Percentiles rank a stretch among this genome's conserved stretches.
Evolutionary conservation across 2,888 invertebrate species (phyloP).

Genomic region (Chelonus formosanus): DNA sequence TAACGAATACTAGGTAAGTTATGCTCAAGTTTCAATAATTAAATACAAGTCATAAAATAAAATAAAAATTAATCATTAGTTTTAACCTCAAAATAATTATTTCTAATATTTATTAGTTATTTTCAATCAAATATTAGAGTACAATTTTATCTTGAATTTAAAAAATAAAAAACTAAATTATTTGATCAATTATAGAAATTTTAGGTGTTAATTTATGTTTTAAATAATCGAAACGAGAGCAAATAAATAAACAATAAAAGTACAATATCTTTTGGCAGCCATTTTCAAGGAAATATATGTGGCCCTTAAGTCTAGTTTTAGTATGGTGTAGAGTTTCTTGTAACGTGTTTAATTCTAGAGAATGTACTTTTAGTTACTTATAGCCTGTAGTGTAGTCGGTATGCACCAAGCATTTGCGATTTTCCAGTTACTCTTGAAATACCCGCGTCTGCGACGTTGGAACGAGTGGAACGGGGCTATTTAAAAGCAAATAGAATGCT

Average conservation of each 20-base stretch:
- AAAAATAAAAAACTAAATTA: no score
- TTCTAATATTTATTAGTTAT: no score
- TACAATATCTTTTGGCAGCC: no score
- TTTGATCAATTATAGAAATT: background rate
- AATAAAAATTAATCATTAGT: no score
- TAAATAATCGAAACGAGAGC: no score
- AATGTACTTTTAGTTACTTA: constrained; percentile 6
- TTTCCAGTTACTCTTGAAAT: constrained; percentile 17
- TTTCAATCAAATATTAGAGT: no score
- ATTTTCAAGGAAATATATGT: background rate
- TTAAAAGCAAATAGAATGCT: constrained; percentile 2
- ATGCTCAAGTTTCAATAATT: no score
- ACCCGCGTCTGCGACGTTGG: constrained; percentile 13
- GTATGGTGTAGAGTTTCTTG: constrained; percentile 13
- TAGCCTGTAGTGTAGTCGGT: background rate
- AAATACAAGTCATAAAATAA: no score
- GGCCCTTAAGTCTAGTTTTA: background rate
- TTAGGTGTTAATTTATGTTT: background rate
- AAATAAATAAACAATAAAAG: no score
- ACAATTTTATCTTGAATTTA: no score
- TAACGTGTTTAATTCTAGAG: constrained; percentile 8
- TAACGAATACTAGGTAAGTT: no score
- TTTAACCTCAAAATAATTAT: no score
- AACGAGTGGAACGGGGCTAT: constrained; percentile 33
- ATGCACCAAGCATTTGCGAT: constrained; percentile 3